Evolutionary conservation across 2,797 vertebrate genomes (phyloP).

Genomic region (Pseudocheirus occidentalis): DNA sequence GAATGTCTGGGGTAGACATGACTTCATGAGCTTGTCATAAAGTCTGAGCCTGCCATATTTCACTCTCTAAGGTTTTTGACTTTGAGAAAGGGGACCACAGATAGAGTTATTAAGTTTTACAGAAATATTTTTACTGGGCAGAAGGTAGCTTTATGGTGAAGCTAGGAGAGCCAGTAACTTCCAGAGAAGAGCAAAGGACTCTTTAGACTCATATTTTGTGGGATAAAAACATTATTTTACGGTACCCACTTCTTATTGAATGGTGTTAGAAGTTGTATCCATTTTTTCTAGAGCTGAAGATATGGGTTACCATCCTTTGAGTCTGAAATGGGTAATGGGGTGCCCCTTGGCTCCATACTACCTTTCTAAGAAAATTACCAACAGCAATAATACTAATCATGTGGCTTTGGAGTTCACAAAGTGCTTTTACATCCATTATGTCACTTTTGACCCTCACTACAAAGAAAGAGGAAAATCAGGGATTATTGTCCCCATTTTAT

Average conservation of each 20-base stretch:
- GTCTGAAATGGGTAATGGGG: not conserved
- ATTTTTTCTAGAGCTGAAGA: slow-evolving; percentile 34
- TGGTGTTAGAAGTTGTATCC: slow-evolving; percentile 53
- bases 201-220: slow-evolving; percentile 81
- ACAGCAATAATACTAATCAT: not conserved
- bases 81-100: slow-evolving; percentile 83
- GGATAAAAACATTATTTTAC: slow-evolving; percentile 81
- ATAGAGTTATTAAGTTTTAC: slow-evolving; percentile 84
- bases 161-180: slow-evolving; percentile 80
- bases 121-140: slow-evolving; percentile 86
- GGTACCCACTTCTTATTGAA: slow-evolving; percentile 64
- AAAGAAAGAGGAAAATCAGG: not conserved
- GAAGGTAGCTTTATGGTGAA: slow-evolving; percentile 81
- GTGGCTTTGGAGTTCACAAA: not conserved
- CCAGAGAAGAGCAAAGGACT: slow-evolving; percentile 82
- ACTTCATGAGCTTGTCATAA: slow-evolving; percentile 84
- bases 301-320: not conserved
- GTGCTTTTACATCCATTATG: not conserved
- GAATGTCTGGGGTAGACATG: slow-evolving; percentile 79
- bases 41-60: slow-evolving; percentile 80
- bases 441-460: not conserved
- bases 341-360: not conserved
- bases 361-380: not conserved
- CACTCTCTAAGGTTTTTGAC: slow-evolving; percentile 81
- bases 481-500: not conserved